Conservation (phyloP, 1,140 invertebrate species). For the Trinorchestia longiramus region DNA sequence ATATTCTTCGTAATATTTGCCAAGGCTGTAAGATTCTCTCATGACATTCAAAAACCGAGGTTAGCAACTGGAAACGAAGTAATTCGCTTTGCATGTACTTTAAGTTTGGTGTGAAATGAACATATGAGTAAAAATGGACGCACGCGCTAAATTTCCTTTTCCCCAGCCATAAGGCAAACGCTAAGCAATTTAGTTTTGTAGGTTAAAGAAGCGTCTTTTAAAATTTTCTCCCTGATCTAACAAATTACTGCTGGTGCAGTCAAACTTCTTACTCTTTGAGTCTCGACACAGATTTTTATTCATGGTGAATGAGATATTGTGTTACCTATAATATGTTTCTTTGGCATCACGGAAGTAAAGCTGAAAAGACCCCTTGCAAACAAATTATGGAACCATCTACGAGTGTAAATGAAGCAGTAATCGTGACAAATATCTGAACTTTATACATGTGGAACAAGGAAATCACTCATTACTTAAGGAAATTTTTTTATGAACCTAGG, state of each 20-base stretch:
- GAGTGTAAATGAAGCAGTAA: background rate
- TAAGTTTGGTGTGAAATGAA: too few species aligned
- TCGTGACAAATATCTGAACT: background rate
- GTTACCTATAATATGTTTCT: background rate
- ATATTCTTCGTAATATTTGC: too few species aligned
- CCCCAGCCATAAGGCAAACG: too few species aligned
- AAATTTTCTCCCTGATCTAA: background rate
- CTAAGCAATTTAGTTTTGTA: too few species aligned
- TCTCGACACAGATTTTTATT: background rate
- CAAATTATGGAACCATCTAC: background rate
- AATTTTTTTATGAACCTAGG: background rate
- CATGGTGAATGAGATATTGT: background rate
- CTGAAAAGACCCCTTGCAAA: background rate
- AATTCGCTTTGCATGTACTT: too few species aligned
- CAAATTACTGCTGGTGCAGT: background rate
- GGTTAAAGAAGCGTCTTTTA: too few species aligned
- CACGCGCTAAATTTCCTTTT: too few species aligned
- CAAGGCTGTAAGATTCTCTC: too few species aligned
- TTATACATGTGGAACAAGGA: background rate
- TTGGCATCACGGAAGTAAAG: background rate
- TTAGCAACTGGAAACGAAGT: too few species aligned
- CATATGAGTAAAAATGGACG: too few species aligned
- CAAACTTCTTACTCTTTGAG: background rate
- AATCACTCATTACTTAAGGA: background rate
- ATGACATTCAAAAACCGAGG: too few species aligned